These are phyloP conservation scores for Heliconius melpomene DNA, from an alignment of 1,140 invertebrate species.

Conservation along the genomic window DNA sequence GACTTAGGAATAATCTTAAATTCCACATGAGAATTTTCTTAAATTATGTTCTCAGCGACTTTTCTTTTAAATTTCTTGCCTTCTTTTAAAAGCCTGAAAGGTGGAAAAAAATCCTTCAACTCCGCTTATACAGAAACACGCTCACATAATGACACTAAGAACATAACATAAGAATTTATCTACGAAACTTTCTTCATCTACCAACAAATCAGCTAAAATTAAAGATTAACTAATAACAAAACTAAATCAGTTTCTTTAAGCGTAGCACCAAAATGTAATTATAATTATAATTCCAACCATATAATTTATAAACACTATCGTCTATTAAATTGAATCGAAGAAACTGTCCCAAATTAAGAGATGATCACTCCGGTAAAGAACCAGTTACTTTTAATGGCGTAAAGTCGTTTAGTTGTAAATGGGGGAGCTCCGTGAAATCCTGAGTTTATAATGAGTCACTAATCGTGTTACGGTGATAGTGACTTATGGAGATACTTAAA, in stretches of 20 bases:
- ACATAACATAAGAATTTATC: background rate
- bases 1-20: no score
- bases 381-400: slow-evolving; percentile 37
- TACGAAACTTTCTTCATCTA: background rate
- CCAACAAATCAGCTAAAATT: background rate
- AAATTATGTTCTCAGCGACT: no score
- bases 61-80: no score
- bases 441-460: slow-evolving; percentile 39
- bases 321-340: slow-evolving; percentile 33
- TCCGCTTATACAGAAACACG: no score
- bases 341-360: slow-evolving; percentile 39
- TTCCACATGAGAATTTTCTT: no score
- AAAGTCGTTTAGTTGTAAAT: slow-evolving; percentile 39
- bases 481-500: slow-evolving; percentile 23
- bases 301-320: slow-evolving; percentile 24
- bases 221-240: background rate
- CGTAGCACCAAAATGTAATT: background rate
- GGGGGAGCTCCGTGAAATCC: slow-evolving; percentile 41
- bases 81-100: no score
- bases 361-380: slow-evolving; percentile 28
- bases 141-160: background rate
- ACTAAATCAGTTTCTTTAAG: slow-evolving; percentile 3
- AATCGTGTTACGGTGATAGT: slow-evolving; percentile 39
- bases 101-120: no score
- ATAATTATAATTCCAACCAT: background rate